Base-by-base conservation (phyloP, 2,888 invertebrate species). In the Tachina fera region DNA sequence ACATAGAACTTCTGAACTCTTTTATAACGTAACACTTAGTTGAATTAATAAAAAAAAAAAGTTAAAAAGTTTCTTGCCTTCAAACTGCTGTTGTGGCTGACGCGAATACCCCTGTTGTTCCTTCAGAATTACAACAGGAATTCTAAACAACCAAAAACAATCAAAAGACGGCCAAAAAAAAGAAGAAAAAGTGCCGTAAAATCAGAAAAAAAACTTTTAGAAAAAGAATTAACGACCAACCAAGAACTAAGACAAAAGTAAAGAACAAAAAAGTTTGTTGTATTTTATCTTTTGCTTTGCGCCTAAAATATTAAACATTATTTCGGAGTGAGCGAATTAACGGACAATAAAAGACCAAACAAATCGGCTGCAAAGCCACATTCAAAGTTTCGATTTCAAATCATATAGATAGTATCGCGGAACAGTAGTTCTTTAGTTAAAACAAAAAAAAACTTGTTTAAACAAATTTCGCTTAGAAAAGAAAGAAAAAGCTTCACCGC, bases 11-110 rank as follows among this genome's bases (percentile, higher is more conserved):
- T 88, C 90, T 91, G 89, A 91, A 91, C 89, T 92, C 92, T 75
- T 92, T 92, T 88, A 92, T 92, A 92, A 92, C 92, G 90, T 92
- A 92, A 92, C 92, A 49, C 39, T 13, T 9, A 90, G 88, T 89
- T 84, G 82, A 16, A n/a, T n/a, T n/a, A 76, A 16, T 19, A 51
- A 65, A 16, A 39, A 67, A 22, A 45, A 16, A 16, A n/a, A 1
- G 13, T 13, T 0, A 31, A 31, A 5, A 31, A 31, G 31, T 53
- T 63, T 53, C 14, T 63, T 10, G 1, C 45, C 19, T 47, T 68
- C 68, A 85, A 74, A 65, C 77, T 77, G 71, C 53, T 75, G 75
- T 53, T 60, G 49, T 22, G 51, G 41, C 39, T 41, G 47, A 72
- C n/a, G 10, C 58, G 61, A 67, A 80, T 63, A 19, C 10, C 41